phyloP scores from a whole-genome alignment of 2,797 vertebrate species.

The Labroides dimidiatus region DNA sequence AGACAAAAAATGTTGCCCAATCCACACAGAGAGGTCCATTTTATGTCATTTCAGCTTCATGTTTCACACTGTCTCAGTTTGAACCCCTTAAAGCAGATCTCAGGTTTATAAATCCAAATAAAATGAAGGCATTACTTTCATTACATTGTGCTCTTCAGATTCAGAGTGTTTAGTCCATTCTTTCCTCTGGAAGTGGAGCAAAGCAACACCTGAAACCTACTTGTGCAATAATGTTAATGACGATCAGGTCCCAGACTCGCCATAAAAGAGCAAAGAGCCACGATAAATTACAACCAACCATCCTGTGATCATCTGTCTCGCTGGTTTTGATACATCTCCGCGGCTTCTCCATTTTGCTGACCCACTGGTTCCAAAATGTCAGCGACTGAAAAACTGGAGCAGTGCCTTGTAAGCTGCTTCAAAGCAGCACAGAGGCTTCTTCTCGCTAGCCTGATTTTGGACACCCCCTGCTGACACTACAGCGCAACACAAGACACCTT shows the following conservation, averaged over 20 bases:
- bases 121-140: too few species aligned
- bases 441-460: conserved; percentile 66
- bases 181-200: conserved; percentile 5
- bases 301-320: conserved; percentile 52
- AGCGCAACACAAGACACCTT: conserved; percentile 46
- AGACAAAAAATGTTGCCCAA: background rate
- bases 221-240: conserved; percentile 19
- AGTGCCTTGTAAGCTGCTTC: conserved; percentile 56
- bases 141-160: background rate
- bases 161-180: conserved; percentile 15
- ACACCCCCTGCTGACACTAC: conserved; percentile 78
- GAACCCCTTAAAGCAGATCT: background rate
- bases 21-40: background rate
- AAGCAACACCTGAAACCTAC: conserved; percentile 51
- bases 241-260: conserved; percentile 49
- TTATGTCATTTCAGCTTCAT: background rate
- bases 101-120: background rate
- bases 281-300: conserved; percentile 50
- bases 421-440: conserved; percentile 42
- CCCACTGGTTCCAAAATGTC: conserved; percentile 83
- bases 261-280: conserved; percentile 7
- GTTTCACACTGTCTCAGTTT: background rate
- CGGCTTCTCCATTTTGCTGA: conserved; percentile 78
- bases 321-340: conserved; percentile 68
- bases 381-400: conserved; percentile 76